These are phyloP conservation scores for Diarsia brunnea DNA, from an alignment of 2,888 invertebrate species.

Conservation along the genomic window DNA sequence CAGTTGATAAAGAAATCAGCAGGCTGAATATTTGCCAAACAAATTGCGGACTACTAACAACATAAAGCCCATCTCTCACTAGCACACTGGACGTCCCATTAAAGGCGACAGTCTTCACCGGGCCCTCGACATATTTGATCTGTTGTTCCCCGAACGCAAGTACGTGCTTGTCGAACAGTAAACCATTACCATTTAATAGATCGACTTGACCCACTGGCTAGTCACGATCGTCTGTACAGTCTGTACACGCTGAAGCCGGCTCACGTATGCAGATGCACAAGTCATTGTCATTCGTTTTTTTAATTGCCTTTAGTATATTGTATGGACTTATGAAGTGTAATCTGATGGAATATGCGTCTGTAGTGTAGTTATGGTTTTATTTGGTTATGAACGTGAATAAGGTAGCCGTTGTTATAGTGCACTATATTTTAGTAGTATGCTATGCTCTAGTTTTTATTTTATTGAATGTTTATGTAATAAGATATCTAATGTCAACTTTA, in stretches of 20 bases:
- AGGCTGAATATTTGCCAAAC: conserved; percentile 17
- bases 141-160: conserved; percentile 63
- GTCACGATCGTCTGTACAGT: conserved; percentile 78
- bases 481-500: conserved; percentile 32
- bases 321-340: conserved; percentile 33
- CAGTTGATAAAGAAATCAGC: neutral
- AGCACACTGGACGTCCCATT: conserved; percentile 52
- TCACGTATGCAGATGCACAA: conserved; percentile 69
- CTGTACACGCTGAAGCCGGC: conserved; percentile 43
- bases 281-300: conserved; percentile 53
- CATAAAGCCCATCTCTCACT: conserved; percentile 23
- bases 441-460: neutral
- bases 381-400: neutral
- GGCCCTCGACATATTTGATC: conserved; percentile 64
- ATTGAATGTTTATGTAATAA: neutral
- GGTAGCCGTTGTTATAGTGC: neutral
- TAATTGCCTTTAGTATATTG: conserved; percentile 42
- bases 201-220: conserved; percentile 83
- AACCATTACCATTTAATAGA: conserved; percentile 81
- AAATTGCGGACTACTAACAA: conserved; percentile 20
- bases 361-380: conserved; percentile 3
- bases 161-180: conserved; percentile 74
- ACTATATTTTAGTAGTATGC: neutral
- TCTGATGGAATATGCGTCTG: conserved; percentile 1
- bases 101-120: conserved; percentile 63